A percentile compares a stretch with the other conserved stretches of the same genome.
Evolutionary conservation across 2,113 vertebrate species (phyloP).

Genomic region (Cavia porcellus): DNA sequence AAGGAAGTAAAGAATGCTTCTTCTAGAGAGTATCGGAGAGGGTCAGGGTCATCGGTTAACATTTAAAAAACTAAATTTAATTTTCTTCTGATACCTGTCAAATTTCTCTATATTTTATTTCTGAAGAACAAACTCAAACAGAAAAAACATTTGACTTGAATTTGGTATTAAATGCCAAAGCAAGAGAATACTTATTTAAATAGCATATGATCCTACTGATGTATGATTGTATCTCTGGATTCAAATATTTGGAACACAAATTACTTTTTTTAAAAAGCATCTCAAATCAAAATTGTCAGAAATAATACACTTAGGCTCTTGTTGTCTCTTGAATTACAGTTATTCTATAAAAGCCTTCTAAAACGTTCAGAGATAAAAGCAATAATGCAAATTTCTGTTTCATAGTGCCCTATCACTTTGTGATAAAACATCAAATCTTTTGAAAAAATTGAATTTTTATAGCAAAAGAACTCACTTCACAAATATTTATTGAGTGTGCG

Average conservation of each 20-base stretch:
- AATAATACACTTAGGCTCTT: constrained; percentile 64
- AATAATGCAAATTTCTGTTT: constrained; percentile 70
- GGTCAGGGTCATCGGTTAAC: neutral
- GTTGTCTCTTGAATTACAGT: constrained; percentile 78
- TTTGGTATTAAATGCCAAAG: constrained; percentile 46
- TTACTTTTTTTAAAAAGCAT: constrained; percentile 82
- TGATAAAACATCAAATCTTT: neutral
- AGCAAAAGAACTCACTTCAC: neutral
- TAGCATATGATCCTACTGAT: constrained; percentile 39
- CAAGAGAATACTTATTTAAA: constrained; percentile 34
- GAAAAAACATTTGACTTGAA: constrained; percentile 42
- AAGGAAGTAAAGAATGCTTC: neutral
- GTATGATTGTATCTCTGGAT: constrained; percentile 55
- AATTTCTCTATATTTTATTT: constrained; percentile 51
- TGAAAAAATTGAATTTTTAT: neutral
- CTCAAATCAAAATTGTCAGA: constrained; percentile 80
- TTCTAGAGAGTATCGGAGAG: neutral
- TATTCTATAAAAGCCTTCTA: constrained; percentile 72
- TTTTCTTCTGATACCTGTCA: constrained; percentile 33
- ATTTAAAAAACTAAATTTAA: neutral
- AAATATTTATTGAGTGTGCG: neutral
- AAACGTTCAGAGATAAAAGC: constrained; percentile 59
- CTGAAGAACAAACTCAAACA: neutral
- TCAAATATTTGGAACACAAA: constrained; percentile 77
- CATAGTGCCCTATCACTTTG: constrained; percentile 45